A percentile compares a stretch with the other conserved stretches of the same genome.
Evolutionary conservation across 2,113 vertebrate genomes (phyloP).

Genomic region (Microcebus lehilahytsara): DNA sequence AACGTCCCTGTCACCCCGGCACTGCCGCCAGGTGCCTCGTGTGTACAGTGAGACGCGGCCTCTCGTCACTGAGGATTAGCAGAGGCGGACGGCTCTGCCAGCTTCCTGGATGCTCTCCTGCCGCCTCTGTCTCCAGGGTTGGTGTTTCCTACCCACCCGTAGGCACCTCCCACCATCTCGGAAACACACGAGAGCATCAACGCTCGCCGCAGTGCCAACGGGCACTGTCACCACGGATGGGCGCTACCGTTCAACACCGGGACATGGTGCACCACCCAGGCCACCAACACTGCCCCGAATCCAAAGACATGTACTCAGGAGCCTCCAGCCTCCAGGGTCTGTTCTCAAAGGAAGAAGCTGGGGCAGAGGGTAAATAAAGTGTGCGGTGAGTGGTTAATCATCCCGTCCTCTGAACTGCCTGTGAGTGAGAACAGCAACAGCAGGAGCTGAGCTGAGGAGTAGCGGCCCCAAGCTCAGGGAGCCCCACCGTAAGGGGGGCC

Average conservation of each 20-base stretch:
- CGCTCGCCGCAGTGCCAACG: neutral
- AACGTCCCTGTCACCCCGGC: conserved; percentile 43
- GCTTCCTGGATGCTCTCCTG: neutral
- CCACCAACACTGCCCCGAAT: no score
- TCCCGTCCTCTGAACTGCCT: neutral
- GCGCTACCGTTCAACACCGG: no score
- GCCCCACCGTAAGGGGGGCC: neutral
- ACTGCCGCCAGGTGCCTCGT: neutral
- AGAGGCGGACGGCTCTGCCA: neutral
- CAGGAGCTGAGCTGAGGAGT: neutral
- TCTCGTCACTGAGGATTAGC: neutral
- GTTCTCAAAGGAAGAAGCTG: neutral
- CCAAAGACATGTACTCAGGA: neutral
- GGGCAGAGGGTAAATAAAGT: neutral
- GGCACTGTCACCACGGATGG: neutral
- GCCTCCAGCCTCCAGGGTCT: neutral
- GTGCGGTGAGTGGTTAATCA: neutral
- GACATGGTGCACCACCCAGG: neutral
- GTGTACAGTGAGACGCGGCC: neutral
- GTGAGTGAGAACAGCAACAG: neutral
- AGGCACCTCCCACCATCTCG: neutral
- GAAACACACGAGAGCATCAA: neutral
- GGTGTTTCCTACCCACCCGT: neutral
- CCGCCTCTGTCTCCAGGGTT: neutral
- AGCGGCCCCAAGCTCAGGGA: neutral